These are phyloP conservation scores for Nephrotoma guestfalica DNA, from an alignment of 2,888 invertebrate species.

Conservation along the genomic window DNA sequence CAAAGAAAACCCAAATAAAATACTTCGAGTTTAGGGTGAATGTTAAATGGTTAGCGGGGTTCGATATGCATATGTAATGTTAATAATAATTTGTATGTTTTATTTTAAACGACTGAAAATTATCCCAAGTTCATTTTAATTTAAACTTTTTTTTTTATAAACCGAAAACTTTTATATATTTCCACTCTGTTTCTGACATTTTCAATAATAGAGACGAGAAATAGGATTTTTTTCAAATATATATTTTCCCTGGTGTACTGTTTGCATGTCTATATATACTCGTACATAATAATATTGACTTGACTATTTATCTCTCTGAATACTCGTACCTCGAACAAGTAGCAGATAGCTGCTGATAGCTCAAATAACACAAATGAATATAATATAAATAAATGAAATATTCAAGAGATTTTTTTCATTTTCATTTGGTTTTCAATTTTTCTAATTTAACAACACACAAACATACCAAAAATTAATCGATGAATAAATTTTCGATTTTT, in stretches of 20 bases:
- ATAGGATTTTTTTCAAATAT: background rate
- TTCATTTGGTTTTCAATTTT: background rate
- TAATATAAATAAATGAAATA: background rate
- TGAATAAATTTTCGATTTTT: background rate
- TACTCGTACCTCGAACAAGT: background rate
- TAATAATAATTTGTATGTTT: background rate
- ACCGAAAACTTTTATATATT: background rate
- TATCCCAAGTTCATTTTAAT: background rate
- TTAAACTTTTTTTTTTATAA: background rate
- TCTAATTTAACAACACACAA: background rate
- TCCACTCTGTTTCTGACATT: background rate
- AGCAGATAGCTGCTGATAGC: background rate
- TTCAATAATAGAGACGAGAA: background rate
- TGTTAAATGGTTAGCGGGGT: background rate
- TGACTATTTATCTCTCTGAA: background rate
- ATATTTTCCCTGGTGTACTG: background rate
- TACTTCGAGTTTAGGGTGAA: background rate
- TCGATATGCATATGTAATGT: background rate
- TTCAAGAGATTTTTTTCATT: background rate
- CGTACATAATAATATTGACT: background rate
- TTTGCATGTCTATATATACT: background rate
- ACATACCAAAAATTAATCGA: background rate
- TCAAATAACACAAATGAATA: background rate
- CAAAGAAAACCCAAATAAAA: background rate
- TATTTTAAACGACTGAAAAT: background rate